Conservation (phyloP, 1,140 invertebrate genomes). For the Drosophila miranda region DNA sequence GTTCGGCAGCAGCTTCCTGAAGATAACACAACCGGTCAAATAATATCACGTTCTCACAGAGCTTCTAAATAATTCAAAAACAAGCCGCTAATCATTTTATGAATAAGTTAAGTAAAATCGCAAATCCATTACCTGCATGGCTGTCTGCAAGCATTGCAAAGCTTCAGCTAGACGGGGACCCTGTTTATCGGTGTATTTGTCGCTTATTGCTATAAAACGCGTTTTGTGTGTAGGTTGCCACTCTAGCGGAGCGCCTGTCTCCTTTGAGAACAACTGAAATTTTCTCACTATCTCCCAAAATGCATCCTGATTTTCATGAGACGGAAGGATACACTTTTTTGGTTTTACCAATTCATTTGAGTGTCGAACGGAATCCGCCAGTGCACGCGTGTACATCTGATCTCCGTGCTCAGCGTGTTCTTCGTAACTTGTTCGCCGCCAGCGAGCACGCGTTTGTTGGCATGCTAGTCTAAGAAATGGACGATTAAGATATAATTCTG, state of each 20-base stretch:
- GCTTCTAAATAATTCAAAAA: conserved; percentile 76
- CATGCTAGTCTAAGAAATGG: conserved; percentile 88
- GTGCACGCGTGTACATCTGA: conserved; percentile 66
- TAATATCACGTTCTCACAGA: conserved; percentile 88
- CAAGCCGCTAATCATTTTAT: conserved; percentile 36
- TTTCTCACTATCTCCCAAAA: conserved; percentile 24
- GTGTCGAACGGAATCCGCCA: conserved; percentile 50
- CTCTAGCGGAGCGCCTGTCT: conserved; percentile 1
- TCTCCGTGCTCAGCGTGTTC: conserved; percentile 49
- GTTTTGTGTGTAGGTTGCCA: conserved; percentile 46
- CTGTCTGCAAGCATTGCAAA: conserved; percentile 70
- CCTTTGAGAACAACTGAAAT: conserved; percentile 28
- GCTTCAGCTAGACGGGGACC: conserved; percentile 59
- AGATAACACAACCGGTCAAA: conserved; percentile 87
- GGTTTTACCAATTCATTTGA: conserved; percentile 34
- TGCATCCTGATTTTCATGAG: not conserved
- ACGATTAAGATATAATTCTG: conserved; percentile 82
- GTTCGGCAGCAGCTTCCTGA: conserved; percentile 83
- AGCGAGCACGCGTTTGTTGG: conserved; percentile 64
- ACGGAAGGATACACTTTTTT: not conserved
- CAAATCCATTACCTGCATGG: conserved; percentile 63
- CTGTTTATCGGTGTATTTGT: conserved; percentile 32
- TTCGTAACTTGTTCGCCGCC: conserved; percentile 30
- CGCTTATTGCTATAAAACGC: conserved; percentile 34
- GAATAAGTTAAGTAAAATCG: not conserved